Base-by-base conservation (phyloP, 2,113 vertebrate genomes). In the Ptychochromis oligacanthus region DNA sequence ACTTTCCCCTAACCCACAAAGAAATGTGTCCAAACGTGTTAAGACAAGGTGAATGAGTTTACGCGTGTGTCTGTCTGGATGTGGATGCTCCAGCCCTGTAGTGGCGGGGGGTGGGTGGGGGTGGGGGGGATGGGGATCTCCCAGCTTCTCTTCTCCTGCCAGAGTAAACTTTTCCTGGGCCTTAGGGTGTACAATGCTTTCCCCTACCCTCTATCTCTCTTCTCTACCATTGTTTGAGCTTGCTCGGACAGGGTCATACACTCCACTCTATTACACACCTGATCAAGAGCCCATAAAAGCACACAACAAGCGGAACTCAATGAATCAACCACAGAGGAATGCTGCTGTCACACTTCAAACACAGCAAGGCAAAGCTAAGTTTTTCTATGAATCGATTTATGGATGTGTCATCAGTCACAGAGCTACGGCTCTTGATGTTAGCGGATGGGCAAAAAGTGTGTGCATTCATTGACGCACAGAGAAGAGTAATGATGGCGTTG, bases 241-340 rank as follows among this genome's bases (percentile, higher is more conserved):
- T 60, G 88, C 83, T 81, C 76, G 56, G 90, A 77, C 89, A 75
- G 65, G 83, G 91, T 88, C 88, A 59, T 81, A 83, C 61, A 59
- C 86, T 79, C 81, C 72, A 62, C 80, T 87, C 85, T 86, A 70
- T 90, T 88, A 87, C 91, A 91, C 86, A 90, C 90, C 91, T 91
- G 91, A 94, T 93, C 77, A 88, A 76, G 80, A 85, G 76, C 34
- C 60, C 74, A 67, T 59, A 79, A 14, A 67, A 83, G 89, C 85
- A 79, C 77, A 84, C 67, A 67, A 76, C 52, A 22, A 90, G 79
- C 18, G 54, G 83, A 87, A 75, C 56, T 60, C 84, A 67, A 78
- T 89, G 89, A 85, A 83, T 92, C 90, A 86, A 36, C 60, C 34
- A 65, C 72, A 22, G 26, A 88, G 86, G 91, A 93, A 93, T 90